Percentiles rank a stretch among this genome's conserved stretches.
phyloP scores from a whole-genome alignment of 1,140 invertebrate genomes.

The Drosophila hydei region DNA sequence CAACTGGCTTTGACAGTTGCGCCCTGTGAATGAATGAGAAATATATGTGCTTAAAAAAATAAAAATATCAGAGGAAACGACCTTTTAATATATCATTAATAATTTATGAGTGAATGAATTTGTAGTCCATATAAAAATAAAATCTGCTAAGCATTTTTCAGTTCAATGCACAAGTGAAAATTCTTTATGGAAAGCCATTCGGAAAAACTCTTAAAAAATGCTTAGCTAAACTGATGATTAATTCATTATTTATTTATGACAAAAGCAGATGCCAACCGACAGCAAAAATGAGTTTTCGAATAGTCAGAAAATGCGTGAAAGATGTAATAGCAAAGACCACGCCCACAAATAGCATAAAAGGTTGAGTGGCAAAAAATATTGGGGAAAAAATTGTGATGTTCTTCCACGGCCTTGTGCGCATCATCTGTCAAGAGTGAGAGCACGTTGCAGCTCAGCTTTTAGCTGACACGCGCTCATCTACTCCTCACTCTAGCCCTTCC shows the following conservation, averaged over 20 bases:
- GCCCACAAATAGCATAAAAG: background rate
- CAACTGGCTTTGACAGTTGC: conserved; percentile 55
- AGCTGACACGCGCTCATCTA: background rate
- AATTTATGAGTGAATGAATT: conserved; percentile 74
- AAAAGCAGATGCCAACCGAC: conserved; percentile 49
- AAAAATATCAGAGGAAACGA: conserved; percentile 2
- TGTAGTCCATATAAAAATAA: conserved; percentile 12
- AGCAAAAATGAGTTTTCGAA: conserved; percentile 10
- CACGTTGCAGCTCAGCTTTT: conserved; percentile 8
- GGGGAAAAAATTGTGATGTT: conserved; percentile 17
- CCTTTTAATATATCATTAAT: conserved; percentile 74
- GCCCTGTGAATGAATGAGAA: conserved; percentile 1
- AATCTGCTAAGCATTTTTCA: conserved; percentile 41
- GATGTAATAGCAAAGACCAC: background rate
- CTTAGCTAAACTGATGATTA: conserved; percentile 73
- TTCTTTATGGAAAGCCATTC: conserved; percentile 12
- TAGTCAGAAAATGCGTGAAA: background rate
- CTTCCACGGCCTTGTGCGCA: conserved; percentile 58
- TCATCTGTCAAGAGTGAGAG: conserved; percentile 48
- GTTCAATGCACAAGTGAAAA: conserved; percentile 67
- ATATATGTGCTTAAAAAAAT: conserved; percentile 14
- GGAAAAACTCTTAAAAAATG: conserved; percentile 30
- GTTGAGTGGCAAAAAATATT: conserved; percentile 7
- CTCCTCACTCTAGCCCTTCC: background rate
- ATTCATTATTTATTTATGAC: conserved; percentile 75